Evolutionary conservation across 2,113 vertebrate species (phyloP), one percentile per base, ranked within the genome.

Genomic region (Furnarius figulus): DNA sequence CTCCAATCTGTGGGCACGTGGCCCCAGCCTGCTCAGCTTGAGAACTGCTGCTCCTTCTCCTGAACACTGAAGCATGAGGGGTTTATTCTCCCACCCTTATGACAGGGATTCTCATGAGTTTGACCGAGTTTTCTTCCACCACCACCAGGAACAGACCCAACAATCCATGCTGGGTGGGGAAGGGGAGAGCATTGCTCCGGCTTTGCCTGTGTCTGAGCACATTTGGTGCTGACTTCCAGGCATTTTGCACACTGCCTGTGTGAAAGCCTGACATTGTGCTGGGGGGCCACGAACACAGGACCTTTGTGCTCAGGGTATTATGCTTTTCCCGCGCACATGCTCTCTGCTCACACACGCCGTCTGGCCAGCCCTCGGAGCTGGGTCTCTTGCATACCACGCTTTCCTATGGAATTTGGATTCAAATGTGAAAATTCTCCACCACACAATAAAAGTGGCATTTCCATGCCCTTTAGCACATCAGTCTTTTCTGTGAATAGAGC

Each of bases 391-490:
- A 97, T 97, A 96, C 97, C 97, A 96, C 55, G 91, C 98, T 97
- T 88, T 93, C 97, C 94, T 91, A 85, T 94, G 97, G 98, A 98
- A 98, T 98, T 97, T 98, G 97, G 97, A 97, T 87, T 88, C 96
- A 93, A 96, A 98, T 97, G 96, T 94, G 97, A 97, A 97, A 97
- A 97, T 96, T 97, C 96, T 97, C 79, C 30, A 5, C 82, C 95
- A 94, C 96, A 98, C 97, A 98, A 97, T 98, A 96, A 97, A 97
- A 97, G 96, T 96, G 96, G 96, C 97, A 87, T 83, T 85, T 95
- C 92, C 96, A 90, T 98, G 98, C 97, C 98, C 98, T 98, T 98
- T 97, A 95, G 33, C 96, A 98, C 98, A 98, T 98, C 97, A 96
- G 95, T 98, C 98, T 98, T 98, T 73, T 94, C 93, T 79, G 96